Base-by-base conservation (phyloP, 2,113 vertebrate genomes). In the Holacanthus passer region DNA sequence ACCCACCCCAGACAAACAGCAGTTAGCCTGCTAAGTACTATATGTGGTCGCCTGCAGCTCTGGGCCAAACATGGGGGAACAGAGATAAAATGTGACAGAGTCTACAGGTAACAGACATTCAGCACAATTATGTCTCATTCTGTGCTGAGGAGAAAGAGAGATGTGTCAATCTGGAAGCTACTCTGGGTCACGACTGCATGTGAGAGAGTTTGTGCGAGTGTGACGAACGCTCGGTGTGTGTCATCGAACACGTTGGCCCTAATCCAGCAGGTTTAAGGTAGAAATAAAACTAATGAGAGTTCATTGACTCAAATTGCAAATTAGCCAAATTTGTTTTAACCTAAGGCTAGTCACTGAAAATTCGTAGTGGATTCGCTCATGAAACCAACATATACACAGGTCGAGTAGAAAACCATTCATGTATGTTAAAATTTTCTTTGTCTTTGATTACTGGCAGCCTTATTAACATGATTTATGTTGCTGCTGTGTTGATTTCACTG, bases 1-100 rank as follows among this genome's bases (percentile, higher is more conserved):
- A 95, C 95, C 94, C 82, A 88, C 83, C 94, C 87, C 88, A 93
- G 81, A 91, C 94, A 87, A 88, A 90, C 89, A 90, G 90, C 90
- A 89, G 89, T 92, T 92, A 91, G 86, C 89, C 87, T 82, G 87
- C 87, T 89, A 87, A 89, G 85, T 81, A 84, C 81, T 88, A 82
- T 76, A 89, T 81, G 74, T 74, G 81, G 88, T 82, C 73, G 85
- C 88, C 84, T 81, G 81, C 83, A 89, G 84, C 89, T 80, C 82
- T 39, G 68, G 77, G 79, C 70, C 35, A 45, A 77, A 83, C 88
- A 92, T 73, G 79, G 85, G 80, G 82, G 80, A 85, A 65, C 50
- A 63, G 66, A 79, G 82, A 86, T 79, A 37, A 84, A 83, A 85
- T 83, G 77, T 88, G 81, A 90, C 85, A 89, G 87, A 83, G 82